Base-by-base conservation (phyloP, 2,888 invertebrate genomes). In the Meiosimyza platycephala region DNA sequence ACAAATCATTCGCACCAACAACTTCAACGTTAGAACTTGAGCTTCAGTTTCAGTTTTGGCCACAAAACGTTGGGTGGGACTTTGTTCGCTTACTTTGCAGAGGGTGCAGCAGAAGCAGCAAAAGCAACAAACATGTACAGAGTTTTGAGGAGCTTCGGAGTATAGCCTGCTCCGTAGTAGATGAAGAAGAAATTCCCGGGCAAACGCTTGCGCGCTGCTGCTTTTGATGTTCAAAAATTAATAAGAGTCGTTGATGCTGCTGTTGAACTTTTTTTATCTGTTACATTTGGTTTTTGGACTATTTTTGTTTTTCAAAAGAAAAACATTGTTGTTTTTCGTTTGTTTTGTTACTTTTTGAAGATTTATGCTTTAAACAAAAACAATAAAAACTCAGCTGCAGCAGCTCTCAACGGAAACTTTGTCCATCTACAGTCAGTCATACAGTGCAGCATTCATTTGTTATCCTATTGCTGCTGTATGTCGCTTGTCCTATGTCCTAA, bases 141-240 rank as follows among this genome's bases (percentile, higher is more conserved):
- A 62, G 60, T 47, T 62, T 33, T n/a, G 60, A 33, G n/a, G 6
- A 60, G 60, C 60, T 11, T 33, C 15, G 33, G 40, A 13, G 51
- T 28, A 18, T 12, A 78, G 72, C 76, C 75, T 73, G 67, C 73
- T 59, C 75, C 76, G 73, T 75, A 74, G 77, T 63, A 70, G 63
- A 62, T 28, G 52, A 63, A 65, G 73, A 76, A 72, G 55, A 82
- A 85, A 86, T 85, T 85, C 86, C 86, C 86, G 86, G 86, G 86
- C 79, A 86, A 85, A 84, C 86, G 86, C 86, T 83, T 86, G 86
- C 86, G 86, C 85, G 75, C 78, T 86, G 78, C 47, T 79, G 73
- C 40, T 76, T 76, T 74, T 72, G 67, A 73, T 62, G 72, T 74
- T 79, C 79, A 81, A 83, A 81, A 82, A 81, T 82, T 81, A 82